phyloP scores from a whole-genome alignment of 2,888 invertebrate genomes.

The Lochmaea capreae region DNA sequence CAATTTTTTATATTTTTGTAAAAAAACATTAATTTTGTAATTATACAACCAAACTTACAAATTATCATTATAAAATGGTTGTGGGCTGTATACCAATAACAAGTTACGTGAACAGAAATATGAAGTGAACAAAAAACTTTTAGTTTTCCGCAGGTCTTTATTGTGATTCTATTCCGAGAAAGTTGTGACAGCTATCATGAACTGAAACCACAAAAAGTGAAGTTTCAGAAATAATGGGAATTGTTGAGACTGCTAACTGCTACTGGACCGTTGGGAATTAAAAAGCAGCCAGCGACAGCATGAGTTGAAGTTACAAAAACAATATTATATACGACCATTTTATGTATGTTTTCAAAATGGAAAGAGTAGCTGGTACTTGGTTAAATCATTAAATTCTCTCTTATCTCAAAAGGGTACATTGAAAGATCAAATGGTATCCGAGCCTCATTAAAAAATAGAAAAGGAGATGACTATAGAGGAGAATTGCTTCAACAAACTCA shows the following conservation, averaged over 20 bases:
- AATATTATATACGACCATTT: background rate
- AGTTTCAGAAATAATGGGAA: slow-evolving; percentile 5
- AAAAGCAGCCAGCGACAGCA: background rate
- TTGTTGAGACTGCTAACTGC: background rate
- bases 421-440: too few species aligned
- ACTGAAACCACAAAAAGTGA: background rate
- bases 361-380: too few species aligned
- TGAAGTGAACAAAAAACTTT: background rate
- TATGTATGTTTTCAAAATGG: background rate
- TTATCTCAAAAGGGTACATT: too few species aligned
- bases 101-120: background rate
- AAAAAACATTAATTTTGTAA: too few species aligned
- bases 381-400: background rate
- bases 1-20: too few species aligned
- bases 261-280: background rate
- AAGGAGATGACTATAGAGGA: too few species aligned
- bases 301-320: background rate
- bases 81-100: too few species aligned
- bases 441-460: too few species aligned
- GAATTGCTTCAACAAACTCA: too few species aligned
- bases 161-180: slow-evolving; percentile 5
- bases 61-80: too few species aligned
- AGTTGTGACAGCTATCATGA: background rate
- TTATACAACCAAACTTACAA: too few species aligned
- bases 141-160: background rate